A percentile compares a stretch with the other conserved stretches of the same genome.
Evolutionary conservation across 1,140 invertebrate genomes (phyloP).

Genomic region (Brachionus koreanus): DNA sequence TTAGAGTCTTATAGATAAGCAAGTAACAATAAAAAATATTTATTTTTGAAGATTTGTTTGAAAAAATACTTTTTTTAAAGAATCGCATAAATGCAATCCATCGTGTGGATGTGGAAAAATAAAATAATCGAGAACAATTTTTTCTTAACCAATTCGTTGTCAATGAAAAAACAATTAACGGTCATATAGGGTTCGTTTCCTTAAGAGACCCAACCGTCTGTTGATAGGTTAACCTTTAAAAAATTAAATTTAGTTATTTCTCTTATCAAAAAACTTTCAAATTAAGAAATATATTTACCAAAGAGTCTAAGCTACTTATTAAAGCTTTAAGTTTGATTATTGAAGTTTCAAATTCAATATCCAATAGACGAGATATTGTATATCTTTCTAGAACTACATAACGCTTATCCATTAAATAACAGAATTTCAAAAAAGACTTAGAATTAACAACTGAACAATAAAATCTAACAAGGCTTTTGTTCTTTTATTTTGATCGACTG

Average conservation of each 20-base stretch:
- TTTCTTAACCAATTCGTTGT: neutral
- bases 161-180: constrained; percentile 1
- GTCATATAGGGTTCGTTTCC: neutral
- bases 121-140: neutral
- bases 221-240: neutral
- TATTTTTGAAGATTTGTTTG: neutral
- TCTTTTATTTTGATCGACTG: neutral
- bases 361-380: neutral
- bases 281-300: neutral
- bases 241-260: neutral
- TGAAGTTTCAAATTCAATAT: neutral
- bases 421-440: constrained; percentile 1
- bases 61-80: neutral
- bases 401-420: constrained; percentile 9
- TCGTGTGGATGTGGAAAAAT: neutral
- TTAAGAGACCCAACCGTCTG: neutral
- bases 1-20: neutral
- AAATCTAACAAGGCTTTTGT: neutral
- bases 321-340: neutral
- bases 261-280: neutral
- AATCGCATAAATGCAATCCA: neutral
- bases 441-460: constrained; percentile 9
- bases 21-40: neutral
- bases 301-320: neutral
- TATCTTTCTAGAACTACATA: neutral